Percentiles rank a stretch among this genome's conserved stretches.
Evolutionary conservation across 2,888 invertebrate genomes (phyloP).

Genomic region (Drosophila cracens): DNA sequence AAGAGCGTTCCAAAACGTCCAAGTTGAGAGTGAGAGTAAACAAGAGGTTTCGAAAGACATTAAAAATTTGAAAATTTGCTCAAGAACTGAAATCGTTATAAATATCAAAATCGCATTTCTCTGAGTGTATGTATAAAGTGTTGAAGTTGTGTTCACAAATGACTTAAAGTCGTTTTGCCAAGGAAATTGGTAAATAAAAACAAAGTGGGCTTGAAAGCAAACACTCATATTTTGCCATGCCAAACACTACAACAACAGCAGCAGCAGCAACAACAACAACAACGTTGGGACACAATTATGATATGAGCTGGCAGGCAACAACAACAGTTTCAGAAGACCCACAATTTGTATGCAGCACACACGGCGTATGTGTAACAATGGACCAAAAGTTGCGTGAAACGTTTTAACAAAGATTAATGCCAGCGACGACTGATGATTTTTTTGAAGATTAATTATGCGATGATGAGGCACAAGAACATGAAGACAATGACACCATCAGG

Average conservation of each 20-base stretch:
- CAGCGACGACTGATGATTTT: constrained; percentile 80
- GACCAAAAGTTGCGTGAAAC: constrained; percentile 75
- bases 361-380: constrained; percentile 75
- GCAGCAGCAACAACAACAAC: constrained; percentile 15
- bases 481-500: constrained; percentile 69
- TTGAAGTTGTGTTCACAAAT: constrained; percentile 44
- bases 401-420: constrained; percentile 81
- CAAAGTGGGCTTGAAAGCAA: constrained; percentile 63
- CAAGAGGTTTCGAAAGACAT: too few relatives aligned
- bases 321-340: constrained; percentile 24
- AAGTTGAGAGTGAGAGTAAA: background rate
- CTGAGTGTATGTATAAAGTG: constrained; percentile 40
- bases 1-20: background rate
- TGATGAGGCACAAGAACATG: constrained; percentile 71
- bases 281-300: constrained; percentile 58
- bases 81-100: background rate
- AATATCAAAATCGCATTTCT: background rate
- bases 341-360: constrained; percentile 74
- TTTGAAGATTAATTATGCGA: constrained; percentile 82
- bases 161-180: constrained; percentile 64
- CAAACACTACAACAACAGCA: constrained; percentile 41
- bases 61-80: too few relatives aligned
- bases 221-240: constrained; percentile 50
- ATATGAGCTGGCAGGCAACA: constrained; percentile 37
- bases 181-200: constrained; percentile 74